Evolutionary conservation across 2,113 vertebrate species (phyloP).

Genomic region (Daubentonia madagascariensis): DNA sequence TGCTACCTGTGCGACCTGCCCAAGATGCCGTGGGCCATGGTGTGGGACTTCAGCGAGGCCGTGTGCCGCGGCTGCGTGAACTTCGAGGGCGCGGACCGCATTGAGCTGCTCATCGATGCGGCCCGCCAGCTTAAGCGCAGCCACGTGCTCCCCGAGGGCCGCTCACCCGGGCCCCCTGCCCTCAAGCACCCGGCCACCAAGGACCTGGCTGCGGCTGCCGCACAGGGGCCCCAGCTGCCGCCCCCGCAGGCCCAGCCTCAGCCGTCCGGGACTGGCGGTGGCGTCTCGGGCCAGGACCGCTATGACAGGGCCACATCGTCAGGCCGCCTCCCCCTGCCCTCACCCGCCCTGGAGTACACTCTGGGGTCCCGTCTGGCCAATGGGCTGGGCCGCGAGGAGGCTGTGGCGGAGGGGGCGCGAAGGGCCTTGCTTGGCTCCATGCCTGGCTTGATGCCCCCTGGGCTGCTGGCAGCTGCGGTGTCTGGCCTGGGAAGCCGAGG

Average conservation of each 20-base stretch:
- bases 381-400: conserved; percentile 85
- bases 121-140: conserved; percentile 90
- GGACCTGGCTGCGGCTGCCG: conserved; percentile 56
- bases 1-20: conserved; percentile 95
- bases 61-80: conserved; percentile 95
- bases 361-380: conserved; percentile 84
- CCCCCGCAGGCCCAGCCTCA: conserved; percentile 67
- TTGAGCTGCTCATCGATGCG: conserved; percentile 91
- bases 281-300: conserved; percentile 61
- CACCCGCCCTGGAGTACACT: conserved; percentile 81
- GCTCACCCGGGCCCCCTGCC: conserved; percentile 90
- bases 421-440: conserved; percentile 88
- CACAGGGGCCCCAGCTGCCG: conserved; percentile 58
- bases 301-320: conserved; percentile 74
- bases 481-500: conserved; percentile 84
- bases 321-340: conserved; percentile 65
- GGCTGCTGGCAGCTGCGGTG: conserved; percentile 86
- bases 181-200: conserved; percentile 82
- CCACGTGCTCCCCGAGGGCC: conserved; percentile 91
- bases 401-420: conserved; percentile 86
- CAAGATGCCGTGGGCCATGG: conserved; percentile 95
- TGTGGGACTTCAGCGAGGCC: conserved; percentile 95
- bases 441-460: conserved; percentile 86
- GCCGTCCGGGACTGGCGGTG: conserved; percentile 38
- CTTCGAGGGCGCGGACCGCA: conserved; percentile 93